Conservation (phyloP, 1,140 invertebrate species). For the Muscidifurax raptorellus region DNA sequence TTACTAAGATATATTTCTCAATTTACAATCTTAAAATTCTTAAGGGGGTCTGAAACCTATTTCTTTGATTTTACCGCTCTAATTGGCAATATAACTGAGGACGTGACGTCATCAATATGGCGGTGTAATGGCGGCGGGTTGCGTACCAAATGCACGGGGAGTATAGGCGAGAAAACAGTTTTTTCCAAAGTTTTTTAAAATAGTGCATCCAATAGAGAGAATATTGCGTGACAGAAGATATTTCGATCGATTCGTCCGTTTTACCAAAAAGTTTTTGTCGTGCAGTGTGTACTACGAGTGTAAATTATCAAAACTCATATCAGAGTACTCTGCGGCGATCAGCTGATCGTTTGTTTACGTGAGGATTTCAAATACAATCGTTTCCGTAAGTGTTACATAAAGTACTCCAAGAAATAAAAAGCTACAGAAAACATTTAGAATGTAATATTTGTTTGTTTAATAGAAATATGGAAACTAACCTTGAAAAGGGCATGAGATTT, state of each 20-base stretch:
- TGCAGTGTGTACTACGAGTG: background rate
- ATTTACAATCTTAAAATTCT: too few species aligned
- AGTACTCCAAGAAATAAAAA: background rate
- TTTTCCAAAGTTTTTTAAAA: background rate
- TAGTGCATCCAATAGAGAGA: background rate
- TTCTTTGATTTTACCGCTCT: too few species aligned
- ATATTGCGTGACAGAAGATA: background rate
- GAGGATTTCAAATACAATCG: background rate
- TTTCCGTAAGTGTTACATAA: background rate
- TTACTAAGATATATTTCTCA: too few species aligned
- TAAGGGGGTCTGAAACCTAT: too few species aligned
- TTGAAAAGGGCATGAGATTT: background rate
- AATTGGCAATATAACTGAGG: background rate
- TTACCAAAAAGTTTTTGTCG: background rate
- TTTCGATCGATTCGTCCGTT: background rate
- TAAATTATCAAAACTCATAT: background rate
- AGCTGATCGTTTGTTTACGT: background rate
- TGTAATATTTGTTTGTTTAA: background rate
- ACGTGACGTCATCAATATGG: background rate
- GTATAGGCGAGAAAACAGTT: background rate
- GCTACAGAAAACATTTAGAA: background rate
- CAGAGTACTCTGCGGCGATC: background rate
- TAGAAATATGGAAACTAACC: background rate
- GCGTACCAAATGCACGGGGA: background rate
- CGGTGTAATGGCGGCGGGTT: slow-evolving; percentile 2